Base-by-base conservation (phyloP, 2,888 invertebrate species). In the Calliopum simillimum region DNA sequence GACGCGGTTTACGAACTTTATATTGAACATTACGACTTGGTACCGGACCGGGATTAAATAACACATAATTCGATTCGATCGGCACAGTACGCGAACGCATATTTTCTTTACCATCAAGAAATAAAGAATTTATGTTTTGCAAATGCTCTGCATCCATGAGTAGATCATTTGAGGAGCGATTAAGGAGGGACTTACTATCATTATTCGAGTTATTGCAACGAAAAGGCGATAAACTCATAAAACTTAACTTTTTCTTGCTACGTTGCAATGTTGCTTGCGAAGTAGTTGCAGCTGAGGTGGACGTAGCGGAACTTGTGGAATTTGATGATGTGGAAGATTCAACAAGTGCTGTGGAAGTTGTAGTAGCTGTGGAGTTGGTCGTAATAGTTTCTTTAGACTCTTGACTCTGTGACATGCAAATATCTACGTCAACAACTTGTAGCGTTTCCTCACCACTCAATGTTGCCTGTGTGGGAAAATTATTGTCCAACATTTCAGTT, bases 11-110 rank as follows among this genome's bases (percentile, higher is more conserved):
- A 1, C 84, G 79, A 71, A 86, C 82, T 78, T 85, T 86, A 73
- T 85, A 85, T 75, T 84, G 86, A 3, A 85, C 79, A 79, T 82
- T 82, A 25, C 85, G 83, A 76, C 82, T 82, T 44, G 84, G 84
- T 71, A 86, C 85, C 12, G 86, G 86, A 4, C 85, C 84, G 49
- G 86, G 86, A 79, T 86, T 84, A 72, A 86, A 86, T 16, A 86
- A 74, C 63, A 86, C 85, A 74, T 85, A 86, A 76, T 86, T 86
- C 55, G 85, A 82, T 75, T 86, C 86, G 70, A 85, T 82, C 46
- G 86, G 85, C 46, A 85, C 84, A 12, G 85, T 84, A 70, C 83
- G 81, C 49, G 86, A 81, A 47, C 84, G 80, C 58, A 81, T 81
- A 59, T 81, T 81, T 19, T 77, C 79, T 66, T 84, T 79, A 23